Evolutionary conservation across 2,113 vertebrate genomes (phyloP).

Genomic region (Psammodynastes pulverulentus): DNA sequence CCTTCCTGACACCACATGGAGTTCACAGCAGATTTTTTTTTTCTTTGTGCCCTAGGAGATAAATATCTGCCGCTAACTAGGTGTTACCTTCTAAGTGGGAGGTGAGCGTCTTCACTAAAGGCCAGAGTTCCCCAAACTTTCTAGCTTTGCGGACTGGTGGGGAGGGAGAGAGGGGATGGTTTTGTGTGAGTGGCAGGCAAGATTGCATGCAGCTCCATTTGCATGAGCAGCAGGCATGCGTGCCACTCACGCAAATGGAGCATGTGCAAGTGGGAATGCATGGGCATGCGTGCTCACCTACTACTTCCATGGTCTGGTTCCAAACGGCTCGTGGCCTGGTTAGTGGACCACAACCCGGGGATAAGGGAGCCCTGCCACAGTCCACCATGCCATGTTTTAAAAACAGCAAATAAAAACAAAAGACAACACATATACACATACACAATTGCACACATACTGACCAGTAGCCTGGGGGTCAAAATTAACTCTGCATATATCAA

Average conservation of each 20-base stretch:
- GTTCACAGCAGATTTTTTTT: background rate
- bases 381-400: too few relatives aligned
- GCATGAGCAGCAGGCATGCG: background rate
- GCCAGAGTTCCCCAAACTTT: background rate
- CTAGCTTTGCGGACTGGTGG: background rate
- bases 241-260: background rate
- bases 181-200: background rate
- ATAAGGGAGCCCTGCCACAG: too few relatives aligned
- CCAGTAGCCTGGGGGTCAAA: background rate
- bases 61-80: background rate
- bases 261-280: too few relatives aligned
- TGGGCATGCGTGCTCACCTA: too few relatives aligned
- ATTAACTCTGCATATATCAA: background rate
- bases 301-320: too few relatives aligned
- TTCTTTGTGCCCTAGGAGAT: background rate
- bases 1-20: background rate
- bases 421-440: background rate
- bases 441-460: background rate
- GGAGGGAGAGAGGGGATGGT: background rate
- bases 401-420: background rate
- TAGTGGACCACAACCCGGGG: too few relatives aligned
- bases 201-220: background rate
- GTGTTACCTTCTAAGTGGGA: background rate
- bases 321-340: too few relatives aligned
- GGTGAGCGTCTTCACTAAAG: background rate